Conservation (phyloP, 2,888 invertebrate species). For the Eristalinus sepulchralis region DNA sequence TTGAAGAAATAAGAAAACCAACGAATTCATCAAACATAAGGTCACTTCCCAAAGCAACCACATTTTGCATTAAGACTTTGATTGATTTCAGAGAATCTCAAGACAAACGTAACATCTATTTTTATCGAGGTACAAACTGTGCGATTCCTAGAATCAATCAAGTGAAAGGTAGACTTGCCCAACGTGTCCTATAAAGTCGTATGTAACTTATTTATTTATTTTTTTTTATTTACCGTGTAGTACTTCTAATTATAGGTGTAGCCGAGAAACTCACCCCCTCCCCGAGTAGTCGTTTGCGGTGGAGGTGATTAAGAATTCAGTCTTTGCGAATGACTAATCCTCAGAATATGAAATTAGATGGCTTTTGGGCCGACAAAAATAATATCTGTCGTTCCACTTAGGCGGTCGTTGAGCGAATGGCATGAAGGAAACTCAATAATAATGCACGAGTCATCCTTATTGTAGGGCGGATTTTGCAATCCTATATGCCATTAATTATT, state of each 20-base stretch:
- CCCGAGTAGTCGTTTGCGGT: background rate
- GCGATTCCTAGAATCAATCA: background rate
- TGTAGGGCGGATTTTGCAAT: constrained; percentile 67
- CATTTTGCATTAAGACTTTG: background rate
- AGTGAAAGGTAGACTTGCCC: constrained; percentile 13
- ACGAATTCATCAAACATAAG: background rate
- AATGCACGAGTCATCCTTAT: constrained; percentile 52
- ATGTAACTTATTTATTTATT: background rate
- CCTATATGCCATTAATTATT: constrained; percentile 62
- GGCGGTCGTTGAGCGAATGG: background rate
- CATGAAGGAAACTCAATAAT: constrained; percentile 57
- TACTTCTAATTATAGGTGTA: constrained; percentile 54
- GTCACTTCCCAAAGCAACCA: background rate
- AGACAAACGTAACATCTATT: background rate
- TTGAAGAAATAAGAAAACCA: background rate
- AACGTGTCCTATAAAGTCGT: constrained; percentile 3
- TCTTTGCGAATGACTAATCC: constrained; percentile 61
- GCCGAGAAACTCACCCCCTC: background rate
- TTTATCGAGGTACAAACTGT: background rate
- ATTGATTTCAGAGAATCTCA: background rate
- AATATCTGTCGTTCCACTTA: constrained; percentile 47
- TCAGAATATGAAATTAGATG: constrained; percentile 64
- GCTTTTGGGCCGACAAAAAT: constrained; percentile 53
- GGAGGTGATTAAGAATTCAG: constrained; percentile 30
- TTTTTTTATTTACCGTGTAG: constrained; percentile 10